These are phyloP conservation scores for Sympetrum striolatum DNA, from an alignment of 2,888 invertebrate species.

Conservation along the genomic window DNA sequence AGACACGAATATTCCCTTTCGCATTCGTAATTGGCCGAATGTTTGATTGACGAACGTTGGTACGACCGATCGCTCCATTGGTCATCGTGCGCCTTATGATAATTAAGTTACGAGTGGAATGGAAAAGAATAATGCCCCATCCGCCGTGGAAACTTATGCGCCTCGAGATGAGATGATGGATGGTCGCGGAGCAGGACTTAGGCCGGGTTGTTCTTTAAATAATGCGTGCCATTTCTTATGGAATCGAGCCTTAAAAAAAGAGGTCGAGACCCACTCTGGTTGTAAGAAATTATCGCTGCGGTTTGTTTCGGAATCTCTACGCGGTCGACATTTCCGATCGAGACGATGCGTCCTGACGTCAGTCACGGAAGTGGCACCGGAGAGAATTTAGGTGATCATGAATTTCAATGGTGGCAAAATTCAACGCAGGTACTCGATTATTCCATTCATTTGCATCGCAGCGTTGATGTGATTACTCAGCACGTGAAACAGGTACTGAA, in stretches of 20 bases:
- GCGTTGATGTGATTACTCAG: too few species aligned
- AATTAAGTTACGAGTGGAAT: neutral
- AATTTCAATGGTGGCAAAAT: too few species aligned
- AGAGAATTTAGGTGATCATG: too few species aligned
- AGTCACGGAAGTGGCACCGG: too few species aligned
- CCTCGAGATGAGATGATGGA: neutral
- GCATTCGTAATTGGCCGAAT: neutral
- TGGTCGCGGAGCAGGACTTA: neutral
- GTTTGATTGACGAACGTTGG: neutral
- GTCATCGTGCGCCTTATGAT: neutral
- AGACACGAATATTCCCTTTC: neutral
- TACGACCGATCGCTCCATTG: neutral
- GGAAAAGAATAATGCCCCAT: neutral
- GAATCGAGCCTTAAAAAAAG: neutral
- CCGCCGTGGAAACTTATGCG: neutral
- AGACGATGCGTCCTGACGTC: too few species aligned
- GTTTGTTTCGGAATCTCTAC: neutral
- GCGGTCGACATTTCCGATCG: too few species aligned
- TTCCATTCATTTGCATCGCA: too few species aligned
- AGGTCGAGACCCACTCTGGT: neutral
- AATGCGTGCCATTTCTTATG: neutral
- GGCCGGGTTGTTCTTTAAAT: neutral
- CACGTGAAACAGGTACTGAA: too few species aligned
- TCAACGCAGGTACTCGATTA: too few species aligned
- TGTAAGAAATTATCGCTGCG: neutral